Conservation (phyloP, 2,797 vertebrate genomes). For the Spondyliosoma cantharus region DNA sequence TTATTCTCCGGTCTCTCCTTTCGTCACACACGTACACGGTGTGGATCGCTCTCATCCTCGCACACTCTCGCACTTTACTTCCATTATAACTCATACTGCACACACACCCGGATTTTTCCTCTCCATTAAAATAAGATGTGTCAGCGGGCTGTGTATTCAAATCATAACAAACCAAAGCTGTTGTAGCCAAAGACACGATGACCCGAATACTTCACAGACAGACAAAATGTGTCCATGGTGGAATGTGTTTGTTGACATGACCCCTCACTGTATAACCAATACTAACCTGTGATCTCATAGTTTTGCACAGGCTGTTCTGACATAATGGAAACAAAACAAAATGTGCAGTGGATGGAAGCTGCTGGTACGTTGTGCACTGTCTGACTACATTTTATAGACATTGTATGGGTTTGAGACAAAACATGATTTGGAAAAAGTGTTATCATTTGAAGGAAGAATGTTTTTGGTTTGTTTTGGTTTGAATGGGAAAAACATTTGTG, state of each 20-base stretch:
- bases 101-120: neutral
- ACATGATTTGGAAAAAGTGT: neutral
- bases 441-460: too few species aligned
- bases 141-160: neutral
- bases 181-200: slow-evolving; percentile 4
- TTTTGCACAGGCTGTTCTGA: slow-evolving; percentile 25
- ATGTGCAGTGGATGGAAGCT: neutral
- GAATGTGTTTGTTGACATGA: slow-evolving; percentile 46
- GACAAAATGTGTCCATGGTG: slow-evolving; percentile 23
- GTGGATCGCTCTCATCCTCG: slow-evolving; percentile 1
- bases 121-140: neutral
- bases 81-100: neutral
- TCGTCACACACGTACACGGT: neutral
- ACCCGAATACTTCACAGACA: slow-evolving; percentile 13
- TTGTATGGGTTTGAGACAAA: neutral
- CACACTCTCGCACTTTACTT: neutral
- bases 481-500: neutral
- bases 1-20: slow-evolving; percentile 29
- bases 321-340: slow-evolving; percentile 13
- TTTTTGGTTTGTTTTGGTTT: too few species aligned
- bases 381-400: neutral
- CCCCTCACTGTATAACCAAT: slow-evolving; percentile 1
- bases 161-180: slow-evolving; percentile 24
- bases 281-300: slow-evolving; percentile 12
- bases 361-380: neutral